Evolutionary conservation across 1,140 invertebrate genomes (phyloP), one percentile per base, ranked within the genome.

Genomic region (Meloidogyne chitwoodi): DNA sequence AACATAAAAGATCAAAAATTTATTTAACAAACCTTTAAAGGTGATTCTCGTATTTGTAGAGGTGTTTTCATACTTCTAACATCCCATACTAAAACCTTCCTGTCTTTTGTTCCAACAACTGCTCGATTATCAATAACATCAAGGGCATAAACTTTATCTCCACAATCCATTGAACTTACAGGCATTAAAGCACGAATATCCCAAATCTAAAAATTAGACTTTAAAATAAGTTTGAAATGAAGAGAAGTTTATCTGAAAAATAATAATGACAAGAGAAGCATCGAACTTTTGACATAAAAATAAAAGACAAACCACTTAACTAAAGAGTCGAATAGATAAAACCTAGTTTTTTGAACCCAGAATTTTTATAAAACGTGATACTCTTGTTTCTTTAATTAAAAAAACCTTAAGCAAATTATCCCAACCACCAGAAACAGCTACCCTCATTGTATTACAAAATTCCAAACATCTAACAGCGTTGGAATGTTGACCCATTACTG

Each of bases 41-140:
- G 96, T 5, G 95, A 98, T 88, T 99, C 97, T 67, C 96, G 88
- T 81, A 93, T 91, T 88, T 98, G 96, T 80, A 94, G 92, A 66
- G 95, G 93, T 81, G 94, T 93, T n/a, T 92, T 92, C 92, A 98
- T 95, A 85, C 97, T 98, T 67, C 96, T 90, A n/a, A 99, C 90
- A 88, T 99, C 96, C 95, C 95, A 99, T 48, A 99, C 93, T 75
- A 93, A 90, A 69, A 95, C 94, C 89, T 94, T 93, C 31, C 96
- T 89, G 63, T 93, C 93, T 0, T 93, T 93, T 68, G 96, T 98
- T 0, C 95, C 97, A 61, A 99, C 95, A 31, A 99, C 93, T 83
- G 98, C 91, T 88, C 94, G 94, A 85, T 98, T 94, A 64, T 95
- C 95, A 85, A 94, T 93, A 29, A 96, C 91, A 76, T 93, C 94